Percentiles rank a stretch among this genome's conserved stretches.
Evolutionary conservation across 2,113 vertebrate genomes (phyloP).

Genomic region (Toxotes jaculatrix): DNA sequence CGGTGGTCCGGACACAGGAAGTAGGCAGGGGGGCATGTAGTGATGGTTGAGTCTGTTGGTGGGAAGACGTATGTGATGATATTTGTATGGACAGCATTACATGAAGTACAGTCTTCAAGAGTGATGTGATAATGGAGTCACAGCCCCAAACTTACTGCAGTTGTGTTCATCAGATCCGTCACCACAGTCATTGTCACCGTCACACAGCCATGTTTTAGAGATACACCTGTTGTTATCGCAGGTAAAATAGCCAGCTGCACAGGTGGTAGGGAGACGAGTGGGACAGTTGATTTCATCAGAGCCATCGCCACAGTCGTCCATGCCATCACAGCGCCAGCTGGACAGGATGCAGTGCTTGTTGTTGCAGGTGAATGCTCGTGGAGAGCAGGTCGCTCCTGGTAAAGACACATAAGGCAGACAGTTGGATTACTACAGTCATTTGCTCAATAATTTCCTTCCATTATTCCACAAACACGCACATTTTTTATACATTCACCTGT

Average conservation of each 20-base stretch:
- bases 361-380: slow-evolving; percentile 74
- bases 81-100: background rate
- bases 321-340: slow-evolving; percentile 80
- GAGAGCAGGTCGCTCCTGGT: slow-evolving; percentile 80
- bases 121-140: background rate
- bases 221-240: slow-evolving; percentile 77
- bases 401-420: background rate
- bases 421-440: background rate
- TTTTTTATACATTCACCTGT: slow-evolving; percentile 60
- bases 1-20: slow-evolving; percentile 82
- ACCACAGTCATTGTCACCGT: slow-evolving; percentile 76
- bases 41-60: slow-evolving; percentile 74
- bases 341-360: slow-evolving; percentile 77
- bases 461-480: background rate
- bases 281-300: slow-evolving; percentile 81
- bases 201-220: slow-evolving; percentile 71
- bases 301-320: slow-evolving; percentile 81
- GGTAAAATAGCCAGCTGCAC: slow-evolving; percentile 59
- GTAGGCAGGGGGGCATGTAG: slow-evolving; percentile 69
- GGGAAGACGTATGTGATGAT: no score
- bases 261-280: slow-evolving; percentile 70
- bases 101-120: background rate
- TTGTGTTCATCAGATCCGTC: slow-evolving; percentile 81
- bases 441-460: background rate
- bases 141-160: slow-evolving; percentile 72